Percentiles rank a stretch among this genome's conserved stretches.
Evolutionary conservation across 2,888 invertebrate species (phyloP).

Genomic region (Magallana nippona): DNA sequence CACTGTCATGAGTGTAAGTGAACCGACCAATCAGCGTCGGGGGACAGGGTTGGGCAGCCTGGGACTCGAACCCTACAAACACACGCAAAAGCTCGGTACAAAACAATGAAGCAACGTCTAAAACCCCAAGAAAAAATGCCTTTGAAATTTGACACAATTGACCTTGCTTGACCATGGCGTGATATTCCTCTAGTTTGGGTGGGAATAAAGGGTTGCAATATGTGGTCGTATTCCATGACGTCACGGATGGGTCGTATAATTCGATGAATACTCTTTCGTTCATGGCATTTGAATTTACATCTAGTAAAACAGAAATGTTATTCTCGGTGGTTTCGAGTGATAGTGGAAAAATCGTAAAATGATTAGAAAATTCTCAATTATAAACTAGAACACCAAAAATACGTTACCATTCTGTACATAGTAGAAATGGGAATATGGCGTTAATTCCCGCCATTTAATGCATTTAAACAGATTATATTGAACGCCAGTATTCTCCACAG

Average conservation of each 20-base stretch:
- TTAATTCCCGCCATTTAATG: slow-evolving; percentile 43
- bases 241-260: slow-evolving; percentile 37
- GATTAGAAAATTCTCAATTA: not conserved
- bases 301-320: not conserved
- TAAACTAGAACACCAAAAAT: not conserved
- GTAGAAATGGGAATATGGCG: slow-evolving; percentile 44
- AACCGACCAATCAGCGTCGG: slow-evolving; percentile 26
- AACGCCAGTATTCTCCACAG: slow-evolving; percentile 10
- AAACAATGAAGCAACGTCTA: no score
- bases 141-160: not conserved
- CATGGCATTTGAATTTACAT: slow-evolving; percentile 24
- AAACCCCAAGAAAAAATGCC: no score
- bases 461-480: slow-evolving; percentile 40
- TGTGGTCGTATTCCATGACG: slow-evolving; percentile 35
- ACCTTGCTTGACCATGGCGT: slow-evolving; percentile 42
- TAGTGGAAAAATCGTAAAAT: not conserved
- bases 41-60: slow-evolving; percentile 34
- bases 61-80: slow-evolving; percentile 35
- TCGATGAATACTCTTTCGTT: slow-evolving; percentile 36
- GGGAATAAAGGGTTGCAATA: slow-evolving; percentile 28
- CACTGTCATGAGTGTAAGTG: slow-evolving; percentile 36
- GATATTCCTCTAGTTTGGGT: slow-evolving; percentile 38
- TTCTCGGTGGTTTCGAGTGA: not conserved
- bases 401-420: slow-evolving; percentile 23
- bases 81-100: not conserved